Evolutionary conservation across 2,113 vertebrate species (phyloP), one percentile per base, ranked within the genome.

Genomic region (Myrmecobius fasciatus): DNA sequence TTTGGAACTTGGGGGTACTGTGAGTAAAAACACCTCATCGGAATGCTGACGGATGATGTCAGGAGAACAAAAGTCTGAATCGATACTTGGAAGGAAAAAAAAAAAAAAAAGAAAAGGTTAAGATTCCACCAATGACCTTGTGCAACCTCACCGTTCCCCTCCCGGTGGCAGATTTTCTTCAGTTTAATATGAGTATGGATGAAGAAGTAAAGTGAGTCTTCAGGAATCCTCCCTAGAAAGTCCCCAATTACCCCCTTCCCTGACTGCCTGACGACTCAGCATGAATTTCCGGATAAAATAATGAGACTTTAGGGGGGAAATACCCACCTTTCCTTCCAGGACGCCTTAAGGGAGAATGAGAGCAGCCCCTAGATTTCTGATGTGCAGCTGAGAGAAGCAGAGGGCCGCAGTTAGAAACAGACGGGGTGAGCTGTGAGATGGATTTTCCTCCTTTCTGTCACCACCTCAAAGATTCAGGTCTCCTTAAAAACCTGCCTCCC

Each of bases 41-140:
- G 90, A 51, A 95, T 90, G 93, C 91, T 95, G 91, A 36, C n/a
- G 90, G 88, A 90, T 96, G 91, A 91, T 94, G 93, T 96, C 96
- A 89, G 89, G 53, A 53, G 31, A 60, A 95, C 60, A 96, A 91
- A 88, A 60, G 91, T 46, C 56, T 91, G 36, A 53, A 95, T 17
- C 89, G 91, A 92, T 92, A 83, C 53, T 28, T 91, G 53, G 91
- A 91, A 53, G 25, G 24, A 90, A 52, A 48, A 90, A 89, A 28
- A 31, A 90, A 52, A 48, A 90, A 67, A 28, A 31, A 90, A 48
- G 46, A 89, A 89, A 36, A 31, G 0, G 54, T 0, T 47, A 5
- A 46, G 22, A 20, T 0, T 43, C 28, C 11, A 8, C 51, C 11
- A 3, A 49, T 52, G 12, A 52, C 36, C 92, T 90, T 7, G 0